Percentiles rank a stretch among this genome's conserved stretches.
Evolutionary conservation across 2,113 vertebrate species (phyloP).

Genomic region (Myotis davidii): DNA sequence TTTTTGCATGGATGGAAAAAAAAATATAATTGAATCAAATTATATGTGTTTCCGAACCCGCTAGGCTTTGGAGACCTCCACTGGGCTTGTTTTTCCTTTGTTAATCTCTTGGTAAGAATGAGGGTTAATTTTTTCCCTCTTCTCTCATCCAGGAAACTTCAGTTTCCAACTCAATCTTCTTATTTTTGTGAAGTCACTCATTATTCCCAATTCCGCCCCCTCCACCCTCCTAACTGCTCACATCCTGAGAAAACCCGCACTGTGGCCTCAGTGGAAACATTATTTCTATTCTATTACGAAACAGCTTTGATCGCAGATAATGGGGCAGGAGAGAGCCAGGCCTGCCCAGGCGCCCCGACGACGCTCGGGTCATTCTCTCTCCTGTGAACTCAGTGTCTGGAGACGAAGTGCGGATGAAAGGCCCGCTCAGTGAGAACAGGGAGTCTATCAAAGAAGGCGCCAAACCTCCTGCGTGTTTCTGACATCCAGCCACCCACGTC

Average conservation of each 20-base stretch:
- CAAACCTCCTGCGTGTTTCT: not conserved
- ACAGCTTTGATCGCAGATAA: not conserved
- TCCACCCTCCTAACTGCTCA: not conserved
- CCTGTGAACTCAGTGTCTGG: not conserved
- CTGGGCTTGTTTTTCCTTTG: not conserved
- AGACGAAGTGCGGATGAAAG: slow-evolving; percentile 47
- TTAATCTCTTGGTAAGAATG: not conserved
- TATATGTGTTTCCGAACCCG: not conserved
- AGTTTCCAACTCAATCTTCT: not conserved
- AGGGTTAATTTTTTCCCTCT: not conserved
- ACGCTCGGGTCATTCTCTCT: not conserved
- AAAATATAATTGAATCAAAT: not conserved
- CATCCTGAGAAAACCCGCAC: not conserved
- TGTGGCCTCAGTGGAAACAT: not conserved
- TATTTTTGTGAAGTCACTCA: slow-evolving; percentile 31
- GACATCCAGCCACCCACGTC: not conserved
- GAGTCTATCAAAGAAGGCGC: slow-evolving; percentile 25
- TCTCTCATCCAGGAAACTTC: not conserved
- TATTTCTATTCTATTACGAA: slow-evolving; percentile 46
- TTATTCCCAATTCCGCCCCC: not conserved
- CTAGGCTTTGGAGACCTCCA: not conserved
- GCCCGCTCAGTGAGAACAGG: not conserved
- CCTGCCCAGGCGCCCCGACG: not conserved
- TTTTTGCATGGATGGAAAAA: not conserved
- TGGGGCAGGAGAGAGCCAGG: not conserved